phyloP scores from a whole-genome alignment of 1,140 invertebrate genomes.

The Orussus abietinus region DNA sequence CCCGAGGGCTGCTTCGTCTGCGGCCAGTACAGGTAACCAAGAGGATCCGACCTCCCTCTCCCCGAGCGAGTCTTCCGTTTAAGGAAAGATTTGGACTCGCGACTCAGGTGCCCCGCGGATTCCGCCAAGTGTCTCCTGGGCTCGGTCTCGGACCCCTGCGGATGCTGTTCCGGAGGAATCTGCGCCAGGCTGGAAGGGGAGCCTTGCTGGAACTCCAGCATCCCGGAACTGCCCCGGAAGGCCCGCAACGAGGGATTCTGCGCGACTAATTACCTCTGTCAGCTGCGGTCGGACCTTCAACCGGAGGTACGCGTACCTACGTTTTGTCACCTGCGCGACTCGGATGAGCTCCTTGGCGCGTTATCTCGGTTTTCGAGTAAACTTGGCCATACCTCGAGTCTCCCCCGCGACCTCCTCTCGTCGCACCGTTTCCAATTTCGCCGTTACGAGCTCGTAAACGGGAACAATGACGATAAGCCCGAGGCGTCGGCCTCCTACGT shows the following conservation, averaged over 20 bases:
- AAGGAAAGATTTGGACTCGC: too few species aligned
- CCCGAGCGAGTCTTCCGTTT: neutral
- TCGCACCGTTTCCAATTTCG: slow-evolving; percentile 20
- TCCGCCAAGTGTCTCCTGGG: slow-evolving; percentile 47
- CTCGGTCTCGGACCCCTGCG: slow-evolving; percentile 55
- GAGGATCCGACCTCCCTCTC: neutral
- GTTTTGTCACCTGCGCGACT: slow-evolving; percentile 1
- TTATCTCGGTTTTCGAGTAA: slow-evolving; percentile 15
- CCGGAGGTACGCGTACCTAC: slow-evolving; percentile 35
- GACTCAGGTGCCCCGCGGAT: slow-evolving; percentile 39
- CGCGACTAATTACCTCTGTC: slow-evolving; percentile 38
- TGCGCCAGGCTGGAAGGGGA: slow-evolving; percentile 57
- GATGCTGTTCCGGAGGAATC: slow-evolving; percentile 53
- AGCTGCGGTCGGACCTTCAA: slow-evolving; percentile 37
- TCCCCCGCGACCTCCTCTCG: slow-evolving; percentile 17
- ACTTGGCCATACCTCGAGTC: slow-evolving; percentile 10
- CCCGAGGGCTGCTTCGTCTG: slow-evolving; percentile 30
- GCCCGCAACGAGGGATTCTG: slow-evolving; percentile 38
- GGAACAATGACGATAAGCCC: slow-evolving; percentile 33
- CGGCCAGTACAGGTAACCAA: slow-evolving; percentile 32
- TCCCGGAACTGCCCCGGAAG: slow-evolving; percentile 29
- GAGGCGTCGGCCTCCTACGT: slow-evolving; percentile 19
- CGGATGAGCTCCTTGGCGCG: slow-evolving; percentile 4
- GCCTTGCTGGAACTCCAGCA: slow-evolving; percentile 53
- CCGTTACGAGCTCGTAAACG: too few species aligned